A percentile compares a stretch with the other conserved stretches of the same genome.
Evolutionary conservation across 2,113 vertebrate genomes (phyloP).

Genomic region (Blennius ocellaris): DNA sequence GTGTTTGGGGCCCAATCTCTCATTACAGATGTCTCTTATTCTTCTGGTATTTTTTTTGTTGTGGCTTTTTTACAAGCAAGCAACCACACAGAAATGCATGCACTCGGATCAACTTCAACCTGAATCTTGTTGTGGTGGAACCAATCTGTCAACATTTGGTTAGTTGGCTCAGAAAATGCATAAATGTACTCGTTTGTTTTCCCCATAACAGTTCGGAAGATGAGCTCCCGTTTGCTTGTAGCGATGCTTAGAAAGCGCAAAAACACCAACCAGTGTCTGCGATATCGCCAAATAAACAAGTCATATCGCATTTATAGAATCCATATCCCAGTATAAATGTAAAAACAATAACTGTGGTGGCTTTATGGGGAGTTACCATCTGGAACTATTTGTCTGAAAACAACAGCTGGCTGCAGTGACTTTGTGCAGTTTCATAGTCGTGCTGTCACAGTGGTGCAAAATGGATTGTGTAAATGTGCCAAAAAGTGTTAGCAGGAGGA

Average conservation of each 20-base stretch:
- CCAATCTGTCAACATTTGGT: not conserved
- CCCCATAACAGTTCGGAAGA: not conserved
- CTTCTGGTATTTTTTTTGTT: not conserved
- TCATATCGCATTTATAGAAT: not conserved
- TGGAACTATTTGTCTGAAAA: not conserved
- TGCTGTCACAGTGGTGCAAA: not conserved
- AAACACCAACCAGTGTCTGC: not conserved
- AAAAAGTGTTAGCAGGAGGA: no score
- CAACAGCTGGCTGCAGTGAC: not conserved
- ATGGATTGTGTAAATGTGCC: not conserved
- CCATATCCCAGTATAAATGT: not conserved
- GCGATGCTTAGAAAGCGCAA: not conserved
- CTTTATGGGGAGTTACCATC: not conserved
- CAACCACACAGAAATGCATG: not conserved
- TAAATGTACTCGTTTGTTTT: not conserved
- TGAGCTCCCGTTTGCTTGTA: not conserved
- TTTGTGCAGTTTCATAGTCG: not conserved
- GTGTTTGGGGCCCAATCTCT: constrained; percentile 17
- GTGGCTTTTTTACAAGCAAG: constrained; percentile 1
- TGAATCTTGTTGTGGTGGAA: not conserved
- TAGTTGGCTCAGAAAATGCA: not conserved
- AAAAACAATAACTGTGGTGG: not conserved
- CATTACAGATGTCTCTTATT: constrained; percentile 18
- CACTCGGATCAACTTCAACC: not conserved
- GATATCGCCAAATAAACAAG: not conserved